Evolutionary conservation across 35 echinoderm and acorn worm genomes (phyloP).

Genomic region (Ptychodera flava): DNA sequence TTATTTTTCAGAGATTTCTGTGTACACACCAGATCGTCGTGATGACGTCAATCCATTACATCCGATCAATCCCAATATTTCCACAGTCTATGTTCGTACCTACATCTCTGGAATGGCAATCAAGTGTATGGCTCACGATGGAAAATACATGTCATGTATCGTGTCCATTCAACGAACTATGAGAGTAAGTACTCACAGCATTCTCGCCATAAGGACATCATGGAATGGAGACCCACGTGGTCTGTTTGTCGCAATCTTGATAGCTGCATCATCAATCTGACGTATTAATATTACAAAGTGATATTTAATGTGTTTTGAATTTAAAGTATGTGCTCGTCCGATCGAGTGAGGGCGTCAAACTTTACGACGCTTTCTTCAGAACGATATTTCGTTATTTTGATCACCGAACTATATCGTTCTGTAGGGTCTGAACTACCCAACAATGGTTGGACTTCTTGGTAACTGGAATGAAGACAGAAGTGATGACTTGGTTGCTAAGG

Average conservation of each 20-base stretch:
- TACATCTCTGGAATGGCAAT: not conserved
- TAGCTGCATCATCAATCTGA: too few relatives aligned
- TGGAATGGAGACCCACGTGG: too few relatives aligned
- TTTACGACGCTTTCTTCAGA: too few relatives aligned
- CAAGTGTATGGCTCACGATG: not conserved
- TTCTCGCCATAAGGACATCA: too few relatives aligned
- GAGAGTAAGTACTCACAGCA: not conserved
- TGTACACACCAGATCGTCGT: not conserved
- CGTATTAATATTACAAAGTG: too few relatives aligned
- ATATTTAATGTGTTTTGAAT: too few relatives aligned
- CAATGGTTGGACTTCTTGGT: not conserved
- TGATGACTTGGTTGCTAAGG: not conserved
- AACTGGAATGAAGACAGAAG: not conserved
- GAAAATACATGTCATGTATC: not conserved
- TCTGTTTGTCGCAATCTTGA: too few relatives aligned
- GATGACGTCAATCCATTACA: not conserved
- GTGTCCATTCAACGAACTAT: not conserved
- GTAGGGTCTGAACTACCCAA: too few relatives aligned
- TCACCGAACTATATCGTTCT: too few relatives aligned
- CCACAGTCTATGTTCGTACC: not conserved
- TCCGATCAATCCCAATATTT: not conserved
- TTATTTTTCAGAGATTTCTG: not conserved
- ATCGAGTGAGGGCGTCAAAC: too few relatives aligned
- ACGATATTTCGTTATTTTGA: too few relatives aligned
- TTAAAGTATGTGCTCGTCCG: too few relatives aligned